A percentile compares a stretch with the other conserved stretches of the same genome.
Evolutionary conservation across 2,113 vertebrate species (phyloP).

Genomic region (Paralichthys olivaceus): DNA sequence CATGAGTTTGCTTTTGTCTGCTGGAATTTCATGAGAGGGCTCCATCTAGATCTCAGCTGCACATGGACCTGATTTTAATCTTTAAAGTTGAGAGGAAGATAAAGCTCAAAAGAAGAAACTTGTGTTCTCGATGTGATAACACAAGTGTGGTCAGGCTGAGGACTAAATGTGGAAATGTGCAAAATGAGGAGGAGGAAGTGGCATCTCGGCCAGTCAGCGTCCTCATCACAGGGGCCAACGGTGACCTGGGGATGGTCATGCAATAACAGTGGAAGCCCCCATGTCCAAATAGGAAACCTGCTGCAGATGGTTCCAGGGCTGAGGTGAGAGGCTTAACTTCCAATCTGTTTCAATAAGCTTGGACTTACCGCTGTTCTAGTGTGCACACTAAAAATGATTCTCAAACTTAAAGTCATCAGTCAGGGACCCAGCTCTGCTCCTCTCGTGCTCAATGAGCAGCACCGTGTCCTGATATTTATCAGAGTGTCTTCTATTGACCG

Average conservation of each 20-base stretch:
- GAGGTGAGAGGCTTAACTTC: slow-evolving; percentile 52
- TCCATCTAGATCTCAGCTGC: not conserved
- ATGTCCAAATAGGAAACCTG: slow-evolving; percentile 50
- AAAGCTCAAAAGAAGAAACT: too few relatives aligned
- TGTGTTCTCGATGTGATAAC: not conserved
- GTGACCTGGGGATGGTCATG: slow-evolving; percentile 70
- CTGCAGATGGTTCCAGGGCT: slow-evolving; percentile 45
- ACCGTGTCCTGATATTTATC: slow-evolving; percentile 29
- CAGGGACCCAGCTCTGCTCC: too few relatives aligned
- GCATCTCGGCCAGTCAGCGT: slow-evolving; percentile 32
- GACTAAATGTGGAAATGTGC: not conserved
- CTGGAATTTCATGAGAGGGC: not conserved
- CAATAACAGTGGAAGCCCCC: slow-evolving; percentile 43
- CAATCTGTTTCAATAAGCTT: too few relatives aligned
- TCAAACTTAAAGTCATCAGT: not conserved
- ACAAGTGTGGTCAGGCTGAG: slow-evolving; percentile 10
- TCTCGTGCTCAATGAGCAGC: not conserved
- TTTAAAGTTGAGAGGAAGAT: not conserved
- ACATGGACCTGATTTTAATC: not conserved
- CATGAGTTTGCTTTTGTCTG: not conserved
- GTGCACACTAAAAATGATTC: too few relatives aligned
- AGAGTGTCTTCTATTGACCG: slow-evolving; percentile 23
- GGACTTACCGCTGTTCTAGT: too few relatives aligned
- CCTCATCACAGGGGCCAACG: slow-evolving; percentile 70
- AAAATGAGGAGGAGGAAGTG: slow-evolving; percentile 32